phyloP scores from a whole-genome alignment of 2,888 invertebrate species.

The Brachyptera putata region DNA sequence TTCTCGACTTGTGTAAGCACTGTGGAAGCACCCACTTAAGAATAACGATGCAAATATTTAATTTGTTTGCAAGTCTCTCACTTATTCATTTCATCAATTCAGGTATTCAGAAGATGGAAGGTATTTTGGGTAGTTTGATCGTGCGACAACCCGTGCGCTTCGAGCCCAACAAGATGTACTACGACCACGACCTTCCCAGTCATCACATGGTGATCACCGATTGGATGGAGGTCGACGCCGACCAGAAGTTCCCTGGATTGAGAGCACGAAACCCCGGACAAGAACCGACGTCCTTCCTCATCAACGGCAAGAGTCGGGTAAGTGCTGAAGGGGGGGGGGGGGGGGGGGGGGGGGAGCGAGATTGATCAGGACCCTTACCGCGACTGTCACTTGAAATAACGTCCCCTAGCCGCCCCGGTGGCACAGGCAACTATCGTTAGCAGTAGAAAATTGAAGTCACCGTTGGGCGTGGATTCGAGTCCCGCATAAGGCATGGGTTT shows the following conservation, averaged over 20 bases:
- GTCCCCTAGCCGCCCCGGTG: no score
- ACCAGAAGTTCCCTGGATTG: conserved; percentile 24
- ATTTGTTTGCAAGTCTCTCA: not conserved
- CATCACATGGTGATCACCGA: conserved; percentile 46
- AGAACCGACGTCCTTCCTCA: conserved; percentile 30
- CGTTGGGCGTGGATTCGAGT: no score
- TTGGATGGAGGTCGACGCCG: conserved; percentile 40
- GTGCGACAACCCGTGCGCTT: conserved; percentile 35
- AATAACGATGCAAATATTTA: no score
- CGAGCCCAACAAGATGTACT: conserved; percentile 37
- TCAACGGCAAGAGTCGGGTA: conserved; percentile 42
- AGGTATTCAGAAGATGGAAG: conserved; percentile 44
- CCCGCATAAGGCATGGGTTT: no score
- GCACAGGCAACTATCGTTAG: no score
- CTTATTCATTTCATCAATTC: not conserved
- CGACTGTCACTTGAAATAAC: no score
- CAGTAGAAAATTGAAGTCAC: no score
- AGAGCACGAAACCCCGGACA: not conserved
- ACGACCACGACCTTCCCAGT: conserved; percentile 46
- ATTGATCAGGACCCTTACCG: no score
- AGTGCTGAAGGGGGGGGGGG: no score
- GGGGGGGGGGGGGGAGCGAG: no score
- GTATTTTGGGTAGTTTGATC: conserved; percentile 42
- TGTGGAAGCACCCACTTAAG: no score
- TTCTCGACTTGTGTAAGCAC: no score